Evolutionary conservation across 2,888 invertebrate species (phyloP), one percentile per base, ranked within the genome.

Genomic region (Pheosia tremula): DNA sequence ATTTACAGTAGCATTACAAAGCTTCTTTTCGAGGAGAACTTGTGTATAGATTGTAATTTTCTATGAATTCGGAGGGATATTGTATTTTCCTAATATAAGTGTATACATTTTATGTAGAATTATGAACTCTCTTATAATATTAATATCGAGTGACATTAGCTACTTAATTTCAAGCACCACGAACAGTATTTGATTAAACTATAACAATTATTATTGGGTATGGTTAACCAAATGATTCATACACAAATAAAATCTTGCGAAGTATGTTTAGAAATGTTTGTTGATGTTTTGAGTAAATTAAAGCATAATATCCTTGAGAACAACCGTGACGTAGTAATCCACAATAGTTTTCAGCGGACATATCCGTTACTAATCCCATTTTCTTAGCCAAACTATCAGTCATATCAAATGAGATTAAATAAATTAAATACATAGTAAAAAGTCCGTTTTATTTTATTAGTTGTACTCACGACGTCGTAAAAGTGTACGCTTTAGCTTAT

Each of bases 351-450:
- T 69, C 72, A 74, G 66, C 79, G 83, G 84, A 83, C 84, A 75
- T 78, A 77, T 79, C 72, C 68, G 80, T 81, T 79, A 81, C 59
- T 76, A 76, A 84, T 80, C 85, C 82, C 82, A 88, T 89, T 91
- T 90, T 81, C 77, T 87, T 92, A 90, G 92, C 90, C 91, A 91
- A 90, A 90, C 88, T 90, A 88, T 86, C 86, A 93, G 87, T 92
- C 93, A 93, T 93, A 93, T 93, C 93, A 93, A 83, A 90, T 88
- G 86, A 91, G 88, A 90, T 91, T 89, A 85, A 93, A 90, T 91
- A 89, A 91, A 93, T 80, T 89, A 90, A 82, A 83, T 24, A 24
- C 24, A 24, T 91, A 91, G 89, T 75, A 69, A 80, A 81, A 69
- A 78, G 49, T 36, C 24, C 0, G 57, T 45, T 45, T 56, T 56